phyloP scores from a whole-genome alignment of 2,113 vertebrate genomes.

The Mesoclemmys tuberculata region DNA sequence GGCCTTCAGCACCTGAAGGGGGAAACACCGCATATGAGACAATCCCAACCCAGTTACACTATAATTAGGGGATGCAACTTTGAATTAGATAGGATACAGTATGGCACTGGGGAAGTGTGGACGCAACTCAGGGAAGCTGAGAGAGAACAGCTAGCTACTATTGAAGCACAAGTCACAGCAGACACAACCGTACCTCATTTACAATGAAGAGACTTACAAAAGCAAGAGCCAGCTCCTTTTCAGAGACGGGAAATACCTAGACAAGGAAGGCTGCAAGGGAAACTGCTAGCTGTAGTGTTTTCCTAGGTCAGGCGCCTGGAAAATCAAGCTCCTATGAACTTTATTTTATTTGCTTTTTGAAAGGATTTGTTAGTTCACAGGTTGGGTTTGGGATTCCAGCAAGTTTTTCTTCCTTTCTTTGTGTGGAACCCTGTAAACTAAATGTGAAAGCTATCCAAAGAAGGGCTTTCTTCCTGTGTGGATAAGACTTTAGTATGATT shows the following conservation, averaged over 20 bases:
- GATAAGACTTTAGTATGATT: not conserved
- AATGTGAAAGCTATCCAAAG: not conserved
- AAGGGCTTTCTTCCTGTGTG: rapidly evolving
- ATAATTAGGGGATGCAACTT: not conserved
- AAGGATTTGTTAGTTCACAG: not conserved
- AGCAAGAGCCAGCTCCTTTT: not conserved
- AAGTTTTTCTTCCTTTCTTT: not conserved
- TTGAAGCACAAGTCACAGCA: not conserved
- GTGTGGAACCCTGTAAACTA: not conserved
- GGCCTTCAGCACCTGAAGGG: not conserved
- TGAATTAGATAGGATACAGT: not conserved
- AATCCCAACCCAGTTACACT: not conserved
- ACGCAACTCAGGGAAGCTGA: not conserved
- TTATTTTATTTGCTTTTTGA: not conserved
- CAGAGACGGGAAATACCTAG: not conserved
- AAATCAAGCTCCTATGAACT: not conserved
- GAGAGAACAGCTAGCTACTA: not conserved
- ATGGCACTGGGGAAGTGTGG: not conserved
- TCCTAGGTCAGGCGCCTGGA: not conserved
- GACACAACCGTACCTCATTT: not conserved
- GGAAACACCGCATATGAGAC: no score
- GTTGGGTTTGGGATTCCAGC: not conserved
- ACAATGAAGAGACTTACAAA: not conserved
- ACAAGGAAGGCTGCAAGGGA: not conserved
- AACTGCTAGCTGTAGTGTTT: not conserved